Percentiles rank a stretch among this genome's conserved stretches.
Conservation (phyloP, 2,888 invertebrate genomes). For the Frankliniella fusca region DNA sequence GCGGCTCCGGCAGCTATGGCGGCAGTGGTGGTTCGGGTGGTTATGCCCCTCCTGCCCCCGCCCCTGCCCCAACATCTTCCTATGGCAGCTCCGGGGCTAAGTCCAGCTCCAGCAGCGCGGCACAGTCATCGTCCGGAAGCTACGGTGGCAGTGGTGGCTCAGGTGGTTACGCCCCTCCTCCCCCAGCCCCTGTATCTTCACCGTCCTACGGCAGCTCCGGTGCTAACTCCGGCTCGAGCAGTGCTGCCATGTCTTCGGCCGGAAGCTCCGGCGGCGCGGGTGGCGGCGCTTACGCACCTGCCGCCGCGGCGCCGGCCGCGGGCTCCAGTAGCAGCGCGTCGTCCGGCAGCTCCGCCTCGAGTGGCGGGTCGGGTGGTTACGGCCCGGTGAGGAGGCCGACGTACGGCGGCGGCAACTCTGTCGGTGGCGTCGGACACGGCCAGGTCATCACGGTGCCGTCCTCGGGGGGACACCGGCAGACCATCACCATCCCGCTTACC, state of each 20-base stretch:
- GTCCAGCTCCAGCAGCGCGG: neutral
- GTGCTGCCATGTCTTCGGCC: neutral
- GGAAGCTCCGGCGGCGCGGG: neutral
- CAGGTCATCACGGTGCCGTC: neutral
- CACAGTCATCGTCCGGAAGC: neutral
- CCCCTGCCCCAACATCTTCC: neutral
- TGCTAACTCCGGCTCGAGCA: neutral
- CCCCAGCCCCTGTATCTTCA: neutral
- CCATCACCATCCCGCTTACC: neutral
- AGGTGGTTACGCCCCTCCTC: neutral
- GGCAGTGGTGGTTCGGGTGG: neutral
- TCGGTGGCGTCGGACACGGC: neutral
- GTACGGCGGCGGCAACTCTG: constrained; percentile 2
- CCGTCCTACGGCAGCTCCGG: neutral
- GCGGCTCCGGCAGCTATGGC: neutral
- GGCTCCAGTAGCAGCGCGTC: neutral
- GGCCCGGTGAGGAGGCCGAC: neutral
- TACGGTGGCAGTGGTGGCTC: neutral
- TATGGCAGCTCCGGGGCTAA: neutral
- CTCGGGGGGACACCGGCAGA: neutral
- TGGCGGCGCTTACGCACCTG: neutral
- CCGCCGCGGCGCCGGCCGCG: neutral
- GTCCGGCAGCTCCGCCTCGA: neutral
- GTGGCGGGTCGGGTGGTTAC: neutral
- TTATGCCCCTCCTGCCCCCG: neutral